phyloP scores from a whole-genome alignment of 2,888 invertebrate genomes.

The Pseudoips prasinana region DNA sequence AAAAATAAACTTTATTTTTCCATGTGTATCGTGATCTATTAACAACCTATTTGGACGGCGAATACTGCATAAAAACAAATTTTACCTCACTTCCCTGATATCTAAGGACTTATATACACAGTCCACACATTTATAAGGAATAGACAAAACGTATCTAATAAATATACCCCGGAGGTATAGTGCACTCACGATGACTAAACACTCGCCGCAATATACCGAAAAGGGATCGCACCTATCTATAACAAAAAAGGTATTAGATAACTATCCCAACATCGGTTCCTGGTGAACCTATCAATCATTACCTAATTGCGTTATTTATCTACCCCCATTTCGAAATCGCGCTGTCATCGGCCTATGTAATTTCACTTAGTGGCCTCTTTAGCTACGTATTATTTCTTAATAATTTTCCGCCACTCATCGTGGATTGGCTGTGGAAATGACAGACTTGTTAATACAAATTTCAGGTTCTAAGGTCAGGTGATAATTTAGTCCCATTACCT shows the following conservation, averaged over 20 bases:
- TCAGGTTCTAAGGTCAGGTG: too few relatives aligned
- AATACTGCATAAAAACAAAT: too few relatives aligned
- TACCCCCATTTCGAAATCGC: constrained; percentile 59
- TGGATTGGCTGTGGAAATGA: constrained; percentile 35
- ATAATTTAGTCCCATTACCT: too few relatives aligned
- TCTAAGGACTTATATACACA: too few relatives aligned
- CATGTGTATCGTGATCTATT: too few relatives aligned
- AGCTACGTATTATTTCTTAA: constrained; percentile 53
- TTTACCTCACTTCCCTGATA: too few relatives aligned
- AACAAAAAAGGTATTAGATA: constrained; percentile 41
- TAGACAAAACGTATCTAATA: too few relatives aligned
- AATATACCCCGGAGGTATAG: too few relatives aligned
- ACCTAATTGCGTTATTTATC: constrained; percentile 72
- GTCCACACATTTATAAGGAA: too few relatives aligned
- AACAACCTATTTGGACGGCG: too few relatives aligned
- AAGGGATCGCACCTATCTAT: constrained; percentile 39
- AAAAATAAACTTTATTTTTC: too few relatives aligned
- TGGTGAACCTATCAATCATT: constrained; percentile 65
- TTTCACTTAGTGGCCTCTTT: constrained; percentile 68
- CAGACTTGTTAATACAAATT: too few relatives aligned
- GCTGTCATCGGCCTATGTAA: constrained; percentile 68
- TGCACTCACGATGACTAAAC: constrained; percentile 36
- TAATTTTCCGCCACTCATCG: constrained; percentile 50
- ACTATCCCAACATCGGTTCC: constrained; percentile 35
- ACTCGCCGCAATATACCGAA: constrained; percentile 29